Evolutionary conservation across 2,888 invertebrate genomes (phyloP), one percentile per base, ranked within the genome.

Genomic region (Lathronympha strigana): DNA sequence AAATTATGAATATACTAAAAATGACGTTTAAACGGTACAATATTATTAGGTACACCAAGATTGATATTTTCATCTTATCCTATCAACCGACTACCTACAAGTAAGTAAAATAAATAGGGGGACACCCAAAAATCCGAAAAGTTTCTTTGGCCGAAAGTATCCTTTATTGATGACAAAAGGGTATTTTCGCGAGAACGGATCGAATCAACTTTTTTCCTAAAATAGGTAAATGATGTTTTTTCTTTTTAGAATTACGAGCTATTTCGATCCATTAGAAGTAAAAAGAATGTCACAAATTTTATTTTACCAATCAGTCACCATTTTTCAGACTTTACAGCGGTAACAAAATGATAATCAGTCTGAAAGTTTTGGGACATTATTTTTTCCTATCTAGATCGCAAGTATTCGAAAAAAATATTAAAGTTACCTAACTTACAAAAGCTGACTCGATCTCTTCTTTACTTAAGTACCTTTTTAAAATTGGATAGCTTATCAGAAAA

Each of bases 81-180:
- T 88, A 87, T 77, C 74, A 55, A 66, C 69, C 73, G 77, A 82
- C 82, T 87, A 88, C 83, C n/a, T n/a, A n/a, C n/a, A n/a, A n/a
- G n/a, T n/a, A 83, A 77, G 4, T 78, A 83, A 86, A 84, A 74
- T 76, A 78, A 79, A 73, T 76, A 40, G 4, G 23, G 40, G 23
- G n/a, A 47, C 47, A 47, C 47, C 13, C 23, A 47, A 47, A 47
- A 47, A 23, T 9, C 23, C 23, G n/a, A 17, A 47, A 45, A 47
- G 17, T 15, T 40, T 15, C 6, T 38, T 38, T 38, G 13, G n/a
- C 15, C 38, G 4, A n/a, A 38, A 38, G 15, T 33, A 36, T 36
- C 0, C 36, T n/a, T 36, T n/a, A n/a, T 8, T 36, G 36, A 4
- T 36, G 13, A 4, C 9, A 36, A 4, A 33, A 33, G n/a, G 8